Evolutionary conservation across 2,113 vertebrate genomes (phyloP).

Genomic region (Cariama cristata): DNA sequence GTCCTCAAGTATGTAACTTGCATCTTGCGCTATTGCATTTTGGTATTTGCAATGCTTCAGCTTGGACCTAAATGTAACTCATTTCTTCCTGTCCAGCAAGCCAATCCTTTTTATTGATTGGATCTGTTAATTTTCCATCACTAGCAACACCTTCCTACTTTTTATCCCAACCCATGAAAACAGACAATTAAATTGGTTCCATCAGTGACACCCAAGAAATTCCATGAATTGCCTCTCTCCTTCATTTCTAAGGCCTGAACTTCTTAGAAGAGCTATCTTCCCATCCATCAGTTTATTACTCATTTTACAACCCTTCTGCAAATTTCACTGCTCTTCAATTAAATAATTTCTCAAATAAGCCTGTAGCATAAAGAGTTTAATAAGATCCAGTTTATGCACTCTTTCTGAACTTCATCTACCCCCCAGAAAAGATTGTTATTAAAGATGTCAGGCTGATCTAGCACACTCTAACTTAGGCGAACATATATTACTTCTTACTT

Average conservation of each 20-base stretch:
- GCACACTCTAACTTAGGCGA: not conserved
- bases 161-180: not conserved
- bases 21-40: not conserved
- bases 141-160: not conserved
- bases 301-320: not conserved
- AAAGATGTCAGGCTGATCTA: not conserved
- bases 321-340: not conserved
- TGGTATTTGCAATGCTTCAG: not conserved
- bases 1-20: not conserved
- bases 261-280: not conserved
- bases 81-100: not conserved
- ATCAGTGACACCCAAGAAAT: not conserved
- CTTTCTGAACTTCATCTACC: not conserved
- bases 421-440: not conserved
- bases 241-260: not conserved
- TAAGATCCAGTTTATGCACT: not conserved
- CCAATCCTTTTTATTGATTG: not conserved
- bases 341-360: not conserved
- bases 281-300: not conserved
- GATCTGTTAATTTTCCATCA: not conserved
- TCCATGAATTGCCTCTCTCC: not conserved
- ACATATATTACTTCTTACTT: not conserved
- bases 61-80: not conserved
- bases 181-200: not conserved
- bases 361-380: not conserved